A percentile compares a stretch with the other conserved stretches of the same genome.
Evolutionary conservation across 2,797 vertebrate species (phyloP).

Genomic region (Danio jaintianensis): DNA sequence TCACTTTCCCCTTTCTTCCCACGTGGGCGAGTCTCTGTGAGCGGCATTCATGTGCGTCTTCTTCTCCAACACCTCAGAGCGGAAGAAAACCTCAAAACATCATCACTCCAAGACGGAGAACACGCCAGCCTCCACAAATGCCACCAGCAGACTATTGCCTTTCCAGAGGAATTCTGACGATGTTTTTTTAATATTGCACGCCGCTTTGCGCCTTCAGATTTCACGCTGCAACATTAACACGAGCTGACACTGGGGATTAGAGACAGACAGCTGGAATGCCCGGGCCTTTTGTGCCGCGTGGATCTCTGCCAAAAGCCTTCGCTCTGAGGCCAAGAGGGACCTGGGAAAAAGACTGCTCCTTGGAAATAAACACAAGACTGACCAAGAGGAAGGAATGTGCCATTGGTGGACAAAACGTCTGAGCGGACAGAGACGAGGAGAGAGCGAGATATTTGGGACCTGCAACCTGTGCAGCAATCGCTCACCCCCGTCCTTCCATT

Average conservation of each 20-base stretch:
- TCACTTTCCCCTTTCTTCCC: slow-evolving; percentile 53
- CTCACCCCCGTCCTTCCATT: slow-evolving; percentile 11
- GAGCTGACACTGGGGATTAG: slow-evolving; percentile 99
- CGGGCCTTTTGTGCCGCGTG: slow-evolving; percentile 91
- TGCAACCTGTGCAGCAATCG: slow-evolving; percentile 31
- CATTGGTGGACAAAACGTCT: slow-evolving; percentile 68
- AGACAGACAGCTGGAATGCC: slow-evolving; percentile 99
- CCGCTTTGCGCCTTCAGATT: slow-evolving; percentile 94
- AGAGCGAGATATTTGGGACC: slow-evolving; percentile 23
- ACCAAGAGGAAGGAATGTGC: slow-evolving; percentile 76
- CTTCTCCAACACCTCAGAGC: slow-evolving; percentile 41
- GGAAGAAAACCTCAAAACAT: neutral
- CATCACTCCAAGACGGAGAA: slow-evolving; percentile 67
- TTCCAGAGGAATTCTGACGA: slow-evolving; percentile 90
- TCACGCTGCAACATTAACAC: slow-evolving; percentile 97
- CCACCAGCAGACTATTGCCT: slow-evolving; percentile 75
- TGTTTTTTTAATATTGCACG: slow-evolving; percentile 92
- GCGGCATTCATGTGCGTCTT: slow-evolving; percentile 49
- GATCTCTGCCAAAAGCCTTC: slow-evolving; percentile 93
- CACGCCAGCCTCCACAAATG: slow-evolving; percentile 76
- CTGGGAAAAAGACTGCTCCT: slow-evolving; percentile 79
- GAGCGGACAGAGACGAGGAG: slow-evolving; percentile 36
- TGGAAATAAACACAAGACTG: slow-evolving; percentile 76
- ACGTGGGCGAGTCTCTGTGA: slow-evolving; percentile 49
- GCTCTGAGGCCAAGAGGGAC: slow-evolving; percentile 87